Evolutionary conservation across 2,797 vertebrate species (phyloP), one percentile per base, ranked within the genome.

Genomic region (Dendrocincla tyrannina): DNA sequence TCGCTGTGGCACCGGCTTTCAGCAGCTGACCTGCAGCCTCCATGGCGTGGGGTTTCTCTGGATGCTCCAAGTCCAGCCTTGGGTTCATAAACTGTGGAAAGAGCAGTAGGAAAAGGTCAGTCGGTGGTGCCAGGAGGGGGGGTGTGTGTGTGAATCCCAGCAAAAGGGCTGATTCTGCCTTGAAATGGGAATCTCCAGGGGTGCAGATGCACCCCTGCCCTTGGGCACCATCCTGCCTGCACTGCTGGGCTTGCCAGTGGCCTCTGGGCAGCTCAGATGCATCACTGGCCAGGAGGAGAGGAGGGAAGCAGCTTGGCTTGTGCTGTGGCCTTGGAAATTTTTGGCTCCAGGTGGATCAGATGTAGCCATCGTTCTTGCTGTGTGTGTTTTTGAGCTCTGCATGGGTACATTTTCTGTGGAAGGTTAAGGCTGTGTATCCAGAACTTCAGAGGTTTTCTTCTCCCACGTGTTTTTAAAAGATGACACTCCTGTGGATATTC

Each of bases 351-450:
- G n/a, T 44, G 13, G 44, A 18, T 58, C 49, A 56, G 77, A 22
- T 4, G 41, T 5, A 30, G 19, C 39, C 4, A 5, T 41, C 5
- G 1, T 52, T 68, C 17, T 14, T 46, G n/a, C 49, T 63, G 7
- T 33, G 6, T 13, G 28, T 72, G 20, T 24, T 25, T 86, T 68
- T 56, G 37, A 66, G 56, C 42, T 60, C 13, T 14, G 23, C 6
- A 0, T 12, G 10, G 11, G 35, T 33, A 9, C 12, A 3, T 49
- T 85, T 28, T 19, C 5, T 35, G 9, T 0, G 0, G 33, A 47
- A 69, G 33, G 22, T 32, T 52, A 55, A 33, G 20, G 10, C 20
- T 1, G 0, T 3, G 6, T 37, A 6, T 30, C n/a, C 41, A 44
- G 27, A 76, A 24, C 6, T 7, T 2, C 8, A 79, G 23, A 22